Conservation (phyloP, 2,888 invertebrate genomes). For the Melikaiella ostensackeni region DNA sequence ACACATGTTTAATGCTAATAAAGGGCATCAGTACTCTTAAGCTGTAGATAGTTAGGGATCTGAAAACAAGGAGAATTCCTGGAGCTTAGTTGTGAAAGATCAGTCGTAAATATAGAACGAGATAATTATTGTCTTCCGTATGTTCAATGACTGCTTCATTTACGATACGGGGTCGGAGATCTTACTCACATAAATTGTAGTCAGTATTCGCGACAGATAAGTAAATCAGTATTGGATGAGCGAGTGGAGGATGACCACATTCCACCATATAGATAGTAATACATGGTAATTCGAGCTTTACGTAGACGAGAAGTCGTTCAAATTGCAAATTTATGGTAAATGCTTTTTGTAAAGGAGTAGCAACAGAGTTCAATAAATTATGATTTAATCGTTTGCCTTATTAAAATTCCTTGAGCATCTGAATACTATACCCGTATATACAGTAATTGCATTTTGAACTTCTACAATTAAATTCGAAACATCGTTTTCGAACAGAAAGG, state of each 20-base stretch:
- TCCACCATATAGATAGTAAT: constrained; percentile 52
- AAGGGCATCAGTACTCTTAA: background rate
- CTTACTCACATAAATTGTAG: background rate
- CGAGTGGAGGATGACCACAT: constrained; percentile 44
- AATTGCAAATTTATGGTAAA: constrained; percentile 60
- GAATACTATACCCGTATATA: background rate
- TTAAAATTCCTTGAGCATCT: constrained; percentile 18
- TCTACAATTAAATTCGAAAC: background rate
- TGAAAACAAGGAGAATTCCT: constrained; percentile 3
- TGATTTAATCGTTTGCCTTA: constrained; percentile 52
- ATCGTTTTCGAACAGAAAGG: background rate
- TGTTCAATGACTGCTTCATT: constrained; percentile 11
- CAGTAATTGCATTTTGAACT: background rate
- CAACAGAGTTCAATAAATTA: constrained; percentile 54
- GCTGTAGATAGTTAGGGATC: background rate
- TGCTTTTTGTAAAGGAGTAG: constrained; percentile 45
- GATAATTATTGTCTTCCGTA: constrained; percentile 8
- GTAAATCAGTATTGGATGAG: constrained; percentile 53
- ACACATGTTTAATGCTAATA: constrained; percentile 14
- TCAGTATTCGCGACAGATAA: constrained; percentile 44
- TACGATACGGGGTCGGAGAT: background rate
- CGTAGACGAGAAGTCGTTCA: constrained; percentile 54
- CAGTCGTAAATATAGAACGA: background rate
- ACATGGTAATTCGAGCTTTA: constrained; percentile 50
- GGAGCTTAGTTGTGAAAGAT: background rate